Percentiles rank a stretch among this genome's conserved stretches.
These are phyloP conservation scores for Menura novaehollandiae DNA, from an alignment of 2,113 vertebrate genomes.

Conservation along the genomic window DNA sequence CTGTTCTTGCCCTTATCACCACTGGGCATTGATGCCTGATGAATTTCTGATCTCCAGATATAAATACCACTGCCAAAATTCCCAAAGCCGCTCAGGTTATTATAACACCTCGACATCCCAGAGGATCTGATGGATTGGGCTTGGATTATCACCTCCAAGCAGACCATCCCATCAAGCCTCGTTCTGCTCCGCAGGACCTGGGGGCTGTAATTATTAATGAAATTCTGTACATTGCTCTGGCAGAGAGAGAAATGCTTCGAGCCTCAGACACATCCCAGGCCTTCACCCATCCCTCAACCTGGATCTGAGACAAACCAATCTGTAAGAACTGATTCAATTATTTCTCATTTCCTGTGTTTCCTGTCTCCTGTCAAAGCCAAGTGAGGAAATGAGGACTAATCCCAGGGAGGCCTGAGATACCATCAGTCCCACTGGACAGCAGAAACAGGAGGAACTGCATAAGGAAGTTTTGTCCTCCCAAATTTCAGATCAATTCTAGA, in stretches of 20 bases:
- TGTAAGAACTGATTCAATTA: background rate
- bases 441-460: background rate
- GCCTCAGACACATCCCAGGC: background rate
- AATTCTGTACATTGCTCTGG: background rate
- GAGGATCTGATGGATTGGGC: background rate
- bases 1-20: background rate
- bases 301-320: background rate
- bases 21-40: background rate
- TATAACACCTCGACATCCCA: background rate
- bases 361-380: background rate
- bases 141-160: background rate
- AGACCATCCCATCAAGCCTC: background rate
- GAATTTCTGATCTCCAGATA: background rate
- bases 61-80: background rate
- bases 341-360: conserved; percentile 10
- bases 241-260: background rate
- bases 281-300: background rate
- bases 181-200: background rate
- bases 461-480: background rate
- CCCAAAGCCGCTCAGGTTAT: background rate
- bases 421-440: background rate
- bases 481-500: background rate
- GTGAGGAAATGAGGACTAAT: conserved; percentile 9
- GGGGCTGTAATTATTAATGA: background rate
- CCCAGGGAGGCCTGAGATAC: background rate